These are phyloP conservation scores for Harpalus rubripes DNA, from an alignment of 2,888 invertebrate genomes.

Conservation along the genomic window DNA sequence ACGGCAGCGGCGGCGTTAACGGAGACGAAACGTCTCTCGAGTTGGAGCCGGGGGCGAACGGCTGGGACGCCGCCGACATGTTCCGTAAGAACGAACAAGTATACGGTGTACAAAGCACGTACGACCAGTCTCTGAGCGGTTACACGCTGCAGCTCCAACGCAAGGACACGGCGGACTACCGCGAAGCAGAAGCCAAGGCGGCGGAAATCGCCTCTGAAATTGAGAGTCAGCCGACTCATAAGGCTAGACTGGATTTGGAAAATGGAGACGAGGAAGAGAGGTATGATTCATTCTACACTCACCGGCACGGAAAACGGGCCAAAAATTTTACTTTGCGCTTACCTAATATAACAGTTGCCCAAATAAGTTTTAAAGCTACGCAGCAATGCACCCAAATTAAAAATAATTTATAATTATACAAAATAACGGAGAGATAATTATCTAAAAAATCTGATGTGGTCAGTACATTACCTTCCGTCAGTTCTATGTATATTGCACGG, in stretches of 20 bases:
- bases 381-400: too few species aligned
- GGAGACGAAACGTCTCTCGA: slow-evolving; percentile 83
- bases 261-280: slow-evolving; percentile 95
- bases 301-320: neutral
- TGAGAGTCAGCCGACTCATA: slow-evolving; percentile 90
- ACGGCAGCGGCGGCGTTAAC: slow-evolving; percentile 81
- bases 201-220: slow-evolving; percentile 95
- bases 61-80: slow-evolving; percentile 99
- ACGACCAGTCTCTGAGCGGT: slow-evolving; percentile 93
- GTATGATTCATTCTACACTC: slow-evolving; percentile 23
- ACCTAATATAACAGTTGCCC: too few species aligned
- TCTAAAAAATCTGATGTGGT: too few species aligned
- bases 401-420: too few species aligned
- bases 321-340: too few species aligned
- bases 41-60: slow-evolving; percentile 89
- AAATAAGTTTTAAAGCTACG: too few species aligned
- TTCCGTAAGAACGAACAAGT: slow-evolving; percentile 94
- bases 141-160: slow-evolving; percentile 94
- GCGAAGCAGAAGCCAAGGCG: slow-evolving; percentile 91
- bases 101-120: slow-evolving; percentile 95
- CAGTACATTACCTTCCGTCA: too few species aligned
- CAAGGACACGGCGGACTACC: slow-evolving; percentile 92
- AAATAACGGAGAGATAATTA: too few species aligned
- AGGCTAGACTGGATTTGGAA: slow-evolving; percentile 90
- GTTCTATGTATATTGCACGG: too few species aligned